Percentiles rank a stretch among this genome's conserved stretches.
phyloP scores from a whole-genome alignment of 2,888 invertebrate species.

The Vannuccia rotundouncinata region DNA sequence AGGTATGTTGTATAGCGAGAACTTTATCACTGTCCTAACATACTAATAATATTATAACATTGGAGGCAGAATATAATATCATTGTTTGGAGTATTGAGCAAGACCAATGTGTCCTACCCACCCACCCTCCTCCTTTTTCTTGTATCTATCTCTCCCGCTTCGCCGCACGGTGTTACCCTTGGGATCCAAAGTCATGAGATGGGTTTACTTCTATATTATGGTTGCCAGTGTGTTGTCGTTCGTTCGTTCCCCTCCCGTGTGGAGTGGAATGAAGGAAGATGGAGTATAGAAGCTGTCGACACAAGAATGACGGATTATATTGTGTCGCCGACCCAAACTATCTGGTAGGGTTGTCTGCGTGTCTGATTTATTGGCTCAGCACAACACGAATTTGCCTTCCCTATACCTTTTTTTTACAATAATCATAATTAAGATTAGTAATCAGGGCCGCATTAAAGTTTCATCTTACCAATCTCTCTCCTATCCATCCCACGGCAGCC shows the following conservation, averaged over 20 bases:
- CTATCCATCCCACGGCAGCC: background rate
- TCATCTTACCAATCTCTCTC: background rate
- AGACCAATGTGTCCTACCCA: too few relatives aligned
- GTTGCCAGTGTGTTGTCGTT: background rate
- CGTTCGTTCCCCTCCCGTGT: background rate
- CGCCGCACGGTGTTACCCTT: background rate
- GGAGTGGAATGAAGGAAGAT: too few relatives aligned
- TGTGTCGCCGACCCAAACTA: conserved; percentile 10
- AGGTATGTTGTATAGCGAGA: background rate
- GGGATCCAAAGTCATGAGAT: background rate
- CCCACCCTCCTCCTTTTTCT: too few relatives aligned
- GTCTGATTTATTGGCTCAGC: conserved; percentile 11
- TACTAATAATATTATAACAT: too few relatives aligned
- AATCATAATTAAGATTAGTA: conserved; percentile 23
- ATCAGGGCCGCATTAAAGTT: conserved; percentile 19
- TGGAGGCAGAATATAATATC: too few relatives aligned
- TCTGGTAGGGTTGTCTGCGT: conserved; percentile 10
- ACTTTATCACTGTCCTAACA: too few relatives aligned
- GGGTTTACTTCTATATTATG: too few relatives aligned
- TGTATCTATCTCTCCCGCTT: background rate
- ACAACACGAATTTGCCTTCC: background rate
- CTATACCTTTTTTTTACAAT: background rate
- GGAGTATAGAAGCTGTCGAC: conserved; percentile 1
- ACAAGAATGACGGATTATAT: background rate
- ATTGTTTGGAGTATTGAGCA: too few relatives aligned